phyloP scores from a whole-genome alignment of 2,797 vertebrate species.

The Chaetodon trifasciatus region DNA sequence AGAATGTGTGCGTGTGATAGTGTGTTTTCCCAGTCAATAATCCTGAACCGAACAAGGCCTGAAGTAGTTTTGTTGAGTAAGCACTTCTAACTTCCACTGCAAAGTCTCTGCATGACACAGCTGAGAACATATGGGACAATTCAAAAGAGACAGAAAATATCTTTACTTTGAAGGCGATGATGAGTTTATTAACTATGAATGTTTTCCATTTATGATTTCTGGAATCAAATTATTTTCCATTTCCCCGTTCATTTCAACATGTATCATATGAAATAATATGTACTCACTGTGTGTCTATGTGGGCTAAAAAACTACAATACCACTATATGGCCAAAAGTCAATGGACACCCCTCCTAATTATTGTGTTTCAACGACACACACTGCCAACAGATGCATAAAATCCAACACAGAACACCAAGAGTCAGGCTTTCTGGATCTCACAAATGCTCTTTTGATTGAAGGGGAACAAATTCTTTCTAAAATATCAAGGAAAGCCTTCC shows the following conservation, averaged over 20 bases:
- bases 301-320: no score
- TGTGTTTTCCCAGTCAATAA: conserved; percentile 73
- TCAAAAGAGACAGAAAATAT: not conserved
- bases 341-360: no score
- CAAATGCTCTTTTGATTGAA: no score
- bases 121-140: conserved; percentile 6
- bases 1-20: conserved; percentile 42
- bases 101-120: conserved; percentile 32
- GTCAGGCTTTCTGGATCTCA: no score
- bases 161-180: not conserved
- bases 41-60: conserved; percentile 80
- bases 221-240: not conserved
- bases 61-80: conserved; percentile 69
- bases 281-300: not conserved
- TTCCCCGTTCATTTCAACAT: not conserved
- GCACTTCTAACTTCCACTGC: conserved; percentile 30
- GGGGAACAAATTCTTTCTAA: no score
- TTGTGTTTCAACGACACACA: no score
- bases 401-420: no score
- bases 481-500: no score
- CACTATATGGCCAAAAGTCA: no score
- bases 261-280: not conserved
- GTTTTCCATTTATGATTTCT: not conserved
- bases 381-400: no score
- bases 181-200: not conserved